Conservation (phyloP, 2,797 vertebrate genomes). For the Arnoldichthys spilopterus region DNA sequence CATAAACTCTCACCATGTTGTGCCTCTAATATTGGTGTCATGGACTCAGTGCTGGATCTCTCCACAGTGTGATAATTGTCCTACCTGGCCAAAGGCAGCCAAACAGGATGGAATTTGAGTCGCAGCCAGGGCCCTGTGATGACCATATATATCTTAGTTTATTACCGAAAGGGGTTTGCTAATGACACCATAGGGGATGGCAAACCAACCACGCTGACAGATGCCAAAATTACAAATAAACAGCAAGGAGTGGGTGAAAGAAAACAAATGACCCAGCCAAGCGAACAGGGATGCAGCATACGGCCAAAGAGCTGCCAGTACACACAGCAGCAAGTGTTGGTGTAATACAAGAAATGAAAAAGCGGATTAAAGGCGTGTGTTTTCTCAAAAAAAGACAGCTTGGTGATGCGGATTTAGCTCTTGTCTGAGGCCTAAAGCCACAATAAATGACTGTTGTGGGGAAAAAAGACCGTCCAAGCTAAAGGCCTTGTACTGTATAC, state of each 20-base stretch:
- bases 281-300: conserved; percentile 16
- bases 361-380: not conserved
- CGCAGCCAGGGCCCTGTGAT: conserved; percentile 57
- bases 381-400: not conserved
- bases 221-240: conserved; percentile 77
- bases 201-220: conserved; percentile 73
- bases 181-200: conserved; percentile 58
- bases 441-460: not conserved
- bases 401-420: not conserved
- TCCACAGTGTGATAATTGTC: conserved; percentile 62
- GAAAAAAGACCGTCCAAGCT: not conserved
- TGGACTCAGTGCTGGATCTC: conserved; percentile 45
- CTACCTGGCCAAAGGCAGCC: conserved; percentile 50
- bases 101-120: conserved; percentile 53
- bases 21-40: not conserved
- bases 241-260: conserved; percentile 62
- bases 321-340: not conserved
- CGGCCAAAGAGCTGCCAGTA: conserved; percentile 13
- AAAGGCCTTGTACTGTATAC: not conserved
- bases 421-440: not conserved
- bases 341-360: conserved; percentile 13
- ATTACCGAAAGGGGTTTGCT: conserved; percentile 64
- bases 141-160: conserved; percentile 65
- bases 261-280: conserved; percentile 66
- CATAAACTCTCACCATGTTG: not conserved